Evolutionary conservation across 2,797 vertebrate species (phyloP).

Genomic region (Crocodylus rhombifer): DNA sequence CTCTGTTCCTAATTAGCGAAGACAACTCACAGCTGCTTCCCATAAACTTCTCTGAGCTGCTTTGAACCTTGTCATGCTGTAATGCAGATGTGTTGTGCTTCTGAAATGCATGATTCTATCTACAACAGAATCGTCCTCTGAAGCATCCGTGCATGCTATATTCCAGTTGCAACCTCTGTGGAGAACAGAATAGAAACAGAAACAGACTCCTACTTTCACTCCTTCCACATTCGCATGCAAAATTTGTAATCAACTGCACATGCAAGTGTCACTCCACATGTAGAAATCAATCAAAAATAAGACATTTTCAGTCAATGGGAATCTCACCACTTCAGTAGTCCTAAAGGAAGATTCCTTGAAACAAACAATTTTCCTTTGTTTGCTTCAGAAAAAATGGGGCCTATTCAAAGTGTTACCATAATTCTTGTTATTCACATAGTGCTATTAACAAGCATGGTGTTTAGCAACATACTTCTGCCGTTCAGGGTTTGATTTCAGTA

Average conservation of each 20-base stretch:
- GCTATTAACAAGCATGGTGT: background rate
- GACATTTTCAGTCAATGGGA: background rate
- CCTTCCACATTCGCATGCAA: background rate
- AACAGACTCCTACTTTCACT: background rate
- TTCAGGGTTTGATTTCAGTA: too few relatives aligned
- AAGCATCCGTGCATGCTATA: background rate
- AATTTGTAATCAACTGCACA: background rate
- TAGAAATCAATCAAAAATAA: background rate
- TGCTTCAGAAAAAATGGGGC: background rate
- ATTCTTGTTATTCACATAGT: background rate
- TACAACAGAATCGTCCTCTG: slow-evolving; percentile 37
- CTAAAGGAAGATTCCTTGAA: background rate
- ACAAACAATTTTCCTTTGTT: background rate
- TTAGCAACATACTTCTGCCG: too few relatives aligned
- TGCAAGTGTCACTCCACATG: background rate
- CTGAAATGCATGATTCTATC: slow-evolving; percentile 26
- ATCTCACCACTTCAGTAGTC: background rate
- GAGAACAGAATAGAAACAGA: slow-evolving; percentile 1
- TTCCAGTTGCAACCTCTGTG: background rate
- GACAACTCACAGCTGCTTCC: slow-evolving; percentile 76
- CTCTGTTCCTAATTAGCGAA: slow-evolving; percentile 80
- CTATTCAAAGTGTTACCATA: background rate
- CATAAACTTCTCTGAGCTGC: slow-evolving; percentile 53
- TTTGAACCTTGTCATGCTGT: slow-evolving; percentile 54
- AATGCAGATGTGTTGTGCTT: slow-evolving; percentile 56